Percentiles rank a stretch among this genome's conserved stretches.
These are phyloP conservation scores for Lanius ludovicianus DNA, from an alignment of 2,113 vertebrate genomes.

Conservation along the genomic window DNA sequence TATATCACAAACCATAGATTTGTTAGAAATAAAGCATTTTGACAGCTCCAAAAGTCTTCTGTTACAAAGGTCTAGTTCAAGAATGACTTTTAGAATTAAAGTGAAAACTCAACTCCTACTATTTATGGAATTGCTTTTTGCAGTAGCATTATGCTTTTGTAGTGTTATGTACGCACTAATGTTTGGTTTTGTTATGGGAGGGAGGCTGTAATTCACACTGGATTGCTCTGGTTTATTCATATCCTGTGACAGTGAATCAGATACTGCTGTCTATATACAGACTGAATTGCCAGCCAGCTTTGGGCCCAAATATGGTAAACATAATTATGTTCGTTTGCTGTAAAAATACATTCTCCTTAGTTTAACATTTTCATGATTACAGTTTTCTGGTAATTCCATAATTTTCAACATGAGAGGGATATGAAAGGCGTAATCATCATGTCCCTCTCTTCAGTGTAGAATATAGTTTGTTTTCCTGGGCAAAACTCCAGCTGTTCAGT, in stretches of 20 bases:
- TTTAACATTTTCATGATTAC: conserved; percentile 62
- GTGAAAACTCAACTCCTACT: background rate
- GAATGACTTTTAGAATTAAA: background rate
- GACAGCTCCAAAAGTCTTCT: background rate
- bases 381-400: conserved; percentile 69
- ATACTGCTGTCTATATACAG: conserved; percentile 56
- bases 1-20: background rate
- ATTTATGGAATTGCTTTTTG: background rate
- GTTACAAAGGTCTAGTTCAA: background rate
- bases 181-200: conserved; percentile 26
- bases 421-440: conserved; percentile 63
- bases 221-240: conserved; percentile 58
- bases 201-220: conserved; percentile 3
- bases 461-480: conserved; percentile 62
- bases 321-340: conserved; percentile 64
- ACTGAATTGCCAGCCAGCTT: conserved; percentile 46
- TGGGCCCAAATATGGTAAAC: conserved; percentile 59
- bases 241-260: conserved; percentile 66
- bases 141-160: background rate
- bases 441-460: conserved; percentile 29
- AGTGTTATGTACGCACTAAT: background rate
- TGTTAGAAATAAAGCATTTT: background rate
- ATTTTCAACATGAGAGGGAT: conserved; percentile 50
- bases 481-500: conserved; percentile 57
- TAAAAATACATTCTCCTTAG: conserved; percentile 57